Base-by-base conservation (phyloP, 2,797 vertebrate genomes). In the Lepus oiostolus region DNA sequence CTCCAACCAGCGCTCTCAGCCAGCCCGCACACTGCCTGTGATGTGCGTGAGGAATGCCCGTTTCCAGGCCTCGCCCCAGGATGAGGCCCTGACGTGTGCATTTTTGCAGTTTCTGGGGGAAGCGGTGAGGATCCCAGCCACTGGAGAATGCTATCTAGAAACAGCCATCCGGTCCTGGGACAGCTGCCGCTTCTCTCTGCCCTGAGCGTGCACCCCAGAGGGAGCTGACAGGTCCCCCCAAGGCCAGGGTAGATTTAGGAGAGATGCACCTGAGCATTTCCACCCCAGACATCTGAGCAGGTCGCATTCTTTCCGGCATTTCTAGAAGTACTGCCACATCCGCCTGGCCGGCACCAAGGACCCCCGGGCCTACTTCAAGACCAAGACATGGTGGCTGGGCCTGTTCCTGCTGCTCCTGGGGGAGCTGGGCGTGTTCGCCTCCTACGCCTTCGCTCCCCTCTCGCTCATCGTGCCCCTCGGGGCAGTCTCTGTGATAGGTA, bases 311-410 rank as follows among this genome's bases (percentile, higher is more conserved):
- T 85, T 26, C 91, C 93, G 21, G 60, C 19, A 80, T 82, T 68
- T 94, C 1, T 97, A 99, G 99, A 99, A 99, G 97, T 99, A 99
- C 97, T 99, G 99, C 96, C 99, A 99, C 95, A 98, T 99, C 98
- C 98, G 98, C 0, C 97, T 99, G 67, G 99, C 98, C 4, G 99
- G 99, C 81, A 98, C 98, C 80, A 99, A 99, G 96, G 99, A 99
- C 95, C 98, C 98, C 0, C 98, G 99, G 42, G 97, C 98, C n/a
- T 99, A 99, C 97, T 99, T 99, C 98, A 98, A 96, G 93, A 99
- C 99, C 65, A 99, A 99, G 98, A 99, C 99, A 0, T 99, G 99
- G 99, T 99, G 99, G 99, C 98, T 97, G 70, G 99, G 99, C 5
- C 98, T 99, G 60, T 30, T 99, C 0, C 97, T 99, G 89, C 98